Evolutionary conservation across 2,888 invertebrate species (phyloP), one percentile per base, ranked within the genome.

Genomic region (Gasteruption jaculator): DNA sequence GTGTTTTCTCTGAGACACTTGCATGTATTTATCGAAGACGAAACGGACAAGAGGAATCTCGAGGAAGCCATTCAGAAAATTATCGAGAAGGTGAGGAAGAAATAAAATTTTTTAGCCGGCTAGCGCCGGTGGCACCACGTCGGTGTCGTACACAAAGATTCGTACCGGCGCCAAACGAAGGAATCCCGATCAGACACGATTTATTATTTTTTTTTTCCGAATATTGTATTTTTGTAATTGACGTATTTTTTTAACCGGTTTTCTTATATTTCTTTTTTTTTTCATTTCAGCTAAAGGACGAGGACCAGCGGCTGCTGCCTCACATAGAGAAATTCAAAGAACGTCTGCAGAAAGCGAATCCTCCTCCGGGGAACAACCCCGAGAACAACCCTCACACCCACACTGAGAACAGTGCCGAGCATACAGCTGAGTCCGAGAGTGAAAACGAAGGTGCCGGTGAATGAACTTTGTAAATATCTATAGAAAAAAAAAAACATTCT

Each of bases 1-100:
- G 46, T 66, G 10, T 66, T 57, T 40, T 60, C 61, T 3, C 48
- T 69, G 7, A 63, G 56, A 32, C 46, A 58, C 45, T 47, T 70
- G 19, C 52, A 58, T 26, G 41, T 66, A n/a, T 46, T 57, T 5
- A 48, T 63, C 14, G 61, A 63, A 3, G 57, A 61, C 6, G 46
- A 57, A 11, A 38, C 45, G 1, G 50, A 57, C 5, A 61, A 53
- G 35, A 42, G 60, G 16, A 54, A 61, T 43, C 43, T 68, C 29
- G 43, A 38, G 19, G 50, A 51, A 27, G 60, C 62, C 10, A 45
- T 61, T 4, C 48, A 62, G 2, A 57, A 59, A 29, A 57, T 64
- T 10, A 46, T 48, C 25, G 41, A 48, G 2, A 37, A 56, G 49
- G 68, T 68, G 52, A 53, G 45, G n/a, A n/a, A n/a, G n/a, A n/a